Evolutionary conservation across 2,113 vertebrate species (phyloP).

Genomic region (Pungitius pungitius): DNA sequence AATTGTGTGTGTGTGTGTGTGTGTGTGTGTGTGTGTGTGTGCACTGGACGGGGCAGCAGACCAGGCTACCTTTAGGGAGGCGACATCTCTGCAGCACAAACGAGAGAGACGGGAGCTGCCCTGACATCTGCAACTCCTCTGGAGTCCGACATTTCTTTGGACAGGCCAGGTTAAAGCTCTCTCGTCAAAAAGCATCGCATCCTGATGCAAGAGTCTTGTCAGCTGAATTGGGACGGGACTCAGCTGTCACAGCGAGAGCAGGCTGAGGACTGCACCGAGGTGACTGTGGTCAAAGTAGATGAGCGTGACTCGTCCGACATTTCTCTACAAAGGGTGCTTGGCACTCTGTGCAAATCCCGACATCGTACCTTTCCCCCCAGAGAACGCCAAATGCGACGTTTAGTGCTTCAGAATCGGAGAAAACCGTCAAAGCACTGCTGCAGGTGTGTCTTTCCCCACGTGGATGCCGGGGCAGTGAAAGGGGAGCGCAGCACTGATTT

Average conservation of each 20-base stretch:
- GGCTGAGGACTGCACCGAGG: slow-evolving; percentile 43
- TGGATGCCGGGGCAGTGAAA: slow-evolving; percentile 38
- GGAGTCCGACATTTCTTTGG: slow-evolving; percentile 42
- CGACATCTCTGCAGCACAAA: slow-evolving; percentile 45
- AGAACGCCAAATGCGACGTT: slow-evolving; percentile 37
- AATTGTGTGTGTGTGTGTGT: background rate
- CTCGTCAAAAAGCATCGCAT: slow-evolving; percentile 54
- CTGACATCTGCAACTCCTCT: slow-evolving; percentile 38
- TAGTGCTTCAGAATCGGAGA: slow-evolving; percentile 24
- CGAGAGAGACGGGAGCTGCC: slow-evolving; percentile 28
- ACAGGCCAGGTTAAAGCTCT: slow-evolving; percentile 50
- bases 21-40: background rate
- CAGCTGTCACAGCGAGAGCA: slow-evolving; percentile 50
- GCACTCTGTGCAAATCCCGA: slow-evolving; percentile 51
- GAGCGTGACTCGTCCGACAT: slow-evolving; percentile 55
- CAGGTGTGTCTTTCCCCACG: slow-evolving; percentile 51
- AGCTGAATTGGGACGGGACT: slow-evolving; percentile 45
- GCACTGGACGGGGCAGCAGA: slow-evolving; percentile 21
- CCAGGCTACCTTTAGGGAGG: slow-evolving; percentile 45
- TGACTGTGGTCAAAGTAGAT: slow-evolving; percentile 60
- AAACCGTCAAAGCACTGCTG: slow-evolving; percentile 60
- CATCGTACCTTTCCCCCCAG: slow-evolving; percentile 27
- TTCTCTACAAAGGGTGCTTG: slow-evolving; percentile 46
- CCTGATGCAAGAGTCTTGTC: slow-evolving; percentile 55
- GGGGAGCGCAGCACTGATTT: slow-evolving; percentile 38